Evolutionary conservation across 2,113 vertebrate genomes (phyloP).

Genomic region (Oryzias melastigma): DNA sequence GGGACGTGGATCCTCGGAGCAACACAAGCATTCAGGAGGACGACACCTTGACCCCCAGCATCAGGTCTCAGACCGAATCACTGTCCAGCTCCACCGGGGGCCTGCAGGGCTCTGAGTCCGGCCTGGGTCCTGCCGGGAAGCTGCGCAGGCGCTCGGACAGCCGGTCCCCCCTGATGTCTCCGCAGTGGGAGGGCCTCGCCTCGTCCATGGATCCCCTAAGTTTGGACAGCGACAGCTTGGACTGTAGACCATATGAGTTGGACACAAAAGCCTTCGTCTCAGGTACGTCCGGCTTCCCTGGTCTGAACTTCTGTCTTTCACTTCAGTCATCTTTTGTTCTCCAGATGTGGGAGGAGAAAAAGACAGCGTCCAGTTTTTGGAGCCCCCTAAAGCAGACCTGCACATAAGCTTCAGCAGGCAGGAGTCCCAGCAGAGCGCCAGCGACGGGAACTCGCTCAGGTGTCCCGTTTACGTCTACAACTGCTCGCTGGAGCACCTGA

Average conservation of each 20-base stretch:
- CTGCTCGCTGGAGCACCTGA: constrained; percentile 87
- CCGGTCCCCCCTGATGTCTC: constrained; percentile 52
- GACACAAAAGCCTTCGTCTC: constrained; percentile 21
- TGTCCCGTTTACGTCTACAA: constrained; percentile 94
- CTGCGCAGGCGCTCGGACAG: constrained; percentile 33
- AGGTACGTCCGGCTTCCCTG: constrained; percentile 23
- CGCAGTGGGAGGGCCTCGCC: constrained; percentile 22
- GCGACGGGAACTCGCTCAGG: constrained; percentile 75
- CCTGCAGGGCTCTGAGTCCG: constrained; percentile 43
- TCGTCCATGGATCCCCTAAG: not conserved
- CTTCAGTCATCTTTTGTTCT: not conserved
- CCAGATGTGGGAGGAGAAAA: constrained; percentile 70
- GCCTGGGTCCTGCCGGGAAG: constrained; percentile 21
- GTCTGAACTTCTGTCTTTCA: too few relatives aligned
- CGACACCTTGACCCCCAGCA: constrained; percentile 62
- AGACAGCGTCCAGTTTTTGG: constrained; percentile 77
- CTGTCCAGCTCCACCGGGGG: constrained; percentile 57
- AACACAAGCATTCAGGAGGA: constrained; percentile 66
- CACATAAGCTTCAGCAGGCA: constrained; percentile 79
- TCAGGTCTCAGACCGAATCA: constrained; percentile 59
- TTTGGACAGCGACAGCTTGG: constrained; percentile 39
- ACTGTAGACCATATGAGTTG: constrained; percentile 20
- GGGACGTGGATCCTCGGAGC: constrained; percentile 65
- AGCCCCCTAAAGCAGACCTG: constrained; percentile 72
- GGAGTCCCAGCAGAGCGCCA: constrained; percentile 78